Evolutionary conservation across 2,113 vertebrate species (phyloP), one percentile per base, ranked within the genome.

Genomic region (Archocentrus centrarchus): DNA sequence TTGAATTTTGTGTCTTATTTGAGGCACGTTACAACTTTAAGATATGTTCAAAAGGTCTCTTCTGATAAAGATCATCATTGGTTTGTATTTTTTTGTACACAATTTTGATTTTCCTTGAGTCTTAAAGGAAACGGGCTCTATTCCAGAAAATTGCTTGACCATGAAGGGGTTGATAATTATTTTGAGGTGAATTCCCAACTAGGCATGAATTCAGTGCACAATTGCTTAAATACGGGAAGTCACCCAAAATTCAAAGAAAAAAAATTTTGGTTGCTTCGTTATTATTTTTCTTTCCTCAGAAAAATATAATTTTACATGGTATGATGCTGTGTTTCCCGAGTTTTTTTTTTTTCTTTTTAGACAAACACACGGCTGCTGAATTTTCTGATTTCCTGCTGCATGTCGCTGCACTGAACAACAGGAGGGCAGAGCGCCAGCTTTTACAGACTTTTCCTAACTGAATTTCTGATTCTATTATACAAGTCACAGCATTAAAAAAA

Each of bases 141-240:
- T 90, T 86, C 55, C 47, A 58, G 59, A 86, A 80, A 86, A 62
- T 3, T 60, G 27, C 1, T 1, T 44, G 77, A 59, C 15, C 4
- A 32, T 58, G 4, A 62, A n/a, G 22, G 13, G 14, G 10, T 20
- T 76, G n/a, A 44, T 59, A 1, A 27, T 11, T 62, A 5, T 44
- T 41, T 27, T 22, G 66, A 44, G 61, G 87, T 85, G 50, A 81
- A 85, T 90, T 88, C 89, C 82, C 37, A 84, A 78, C 32, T 59
- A 83, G 37, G 22, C 5, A 79, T 66, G 3, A 37, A 82, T 79
- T 7, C 13, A 73, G 39, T 20, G 15, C 0, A 1, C 55, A 22
- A 35, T 1, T 35, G 32, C 32, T 35, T 35, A 35, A 59, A 11
- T 2, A 18, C 63, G 10, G 89, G 82, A 91, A 92, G 84, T 86